These are phyloP conservation scores for Argyra leucocephala DNA, from an alignment of 2,888 invertebrate species.

Conservation along the genomic window DNA sequence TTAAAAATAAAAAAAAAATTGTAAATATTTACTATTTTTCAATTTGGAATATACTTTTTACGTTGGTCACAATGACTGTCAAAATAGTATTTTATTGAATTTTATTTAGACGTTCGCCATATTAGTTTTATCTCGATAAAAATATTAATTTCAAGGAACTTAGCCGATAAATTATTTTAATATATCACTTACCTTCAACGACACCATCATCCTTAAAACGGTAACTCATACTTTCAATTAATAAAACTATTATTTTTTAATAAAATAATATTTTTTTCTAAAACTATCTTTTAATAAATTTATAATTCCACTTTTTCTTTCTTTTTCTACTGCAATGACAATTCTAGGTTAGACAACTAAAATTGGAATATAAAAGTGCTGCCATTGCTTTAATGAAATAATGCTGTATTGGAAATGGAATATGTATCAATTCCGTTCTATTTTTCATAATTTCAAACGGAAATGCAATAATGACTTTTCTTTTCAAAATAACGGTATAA, in stretches of 20 bases:
- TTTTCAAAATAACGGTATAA: neutral
- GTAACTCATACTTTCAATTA: slow-evolving; percentile 14
- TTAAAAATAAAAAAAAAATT: neutral
- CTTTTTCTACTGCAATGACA: too few species aligned
- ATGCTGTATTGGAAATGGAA: neutral
- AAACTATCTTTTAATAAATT: neutral
- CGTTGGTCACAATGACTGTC: neutral
- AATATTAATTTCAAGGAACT: neutral
- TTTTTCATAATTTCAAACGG: neutral
- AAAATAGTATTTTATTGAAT: neutral
- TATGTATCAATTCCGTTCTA: neutral
- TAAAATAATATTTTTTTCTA: neutral
- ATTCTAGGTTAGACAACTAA: neutral
- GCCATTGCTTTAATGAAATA: neutral
- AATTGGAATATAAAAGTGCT: neutral
- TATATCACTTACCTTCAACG: slow-evolving; percentile 7
- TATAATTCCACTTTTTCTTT: neutral
- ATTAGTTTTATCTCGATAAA: neutral
- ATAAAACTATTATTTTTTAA: neutral
- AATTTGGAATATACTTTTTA: neutral
- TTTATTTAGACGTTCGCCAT: neutral
- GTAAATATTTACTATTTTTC: slow-evolving; percentile 1
- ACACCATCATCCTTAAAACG: slow-evolving; percentile 5
- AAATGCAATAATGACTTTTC: neutral
- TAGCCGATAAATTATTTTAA: neutral